These are phyloP conservation scores for Cydia amplana DNA, from an alignment of 1,140 invertebrate genomes.

Conservation along the genomic window DNA sequence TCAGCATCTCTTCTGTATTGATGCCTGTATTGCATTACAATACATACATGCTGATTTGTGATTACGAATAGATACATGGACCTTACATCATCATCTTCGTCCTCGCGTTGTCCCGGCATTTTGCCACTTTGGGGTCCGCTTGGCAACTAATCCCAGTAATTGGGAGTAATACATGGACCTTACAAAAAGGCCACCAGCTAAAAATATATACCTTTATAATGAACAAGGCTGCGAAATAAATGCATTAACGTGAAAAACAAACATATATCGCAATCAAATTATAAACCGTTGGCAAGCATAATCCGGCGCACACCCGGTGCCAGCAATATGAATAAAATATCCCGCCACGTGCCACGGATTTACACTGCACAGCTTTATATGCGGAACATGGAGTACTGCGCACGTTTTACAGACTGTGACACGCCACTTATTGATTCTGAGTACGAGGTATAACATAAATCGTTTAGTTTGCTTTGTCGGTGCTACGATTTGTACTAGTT, in stretches of 20 bases:
- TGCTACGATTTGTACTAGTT: background rate
- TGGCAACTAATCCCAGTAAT: too few species aligned
- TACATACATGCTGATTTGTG: too few species aligned
- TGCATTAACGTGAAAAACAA: slow-evolving; percentile 13
- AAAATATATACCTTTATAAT: background rate
- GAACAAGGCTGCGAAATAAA: background rate
- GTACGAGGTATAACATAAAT: slow-evolving; percentile 18
- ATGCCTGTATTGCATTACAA: too few species aligned
- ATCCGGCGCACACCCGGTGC: slow-evolving; percentile 39
- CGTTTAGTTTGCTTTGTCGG: slow-evolving; percentile 25
- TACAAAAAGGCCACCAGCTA: background rate
- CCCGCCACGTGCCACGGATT: slow-evolving; percentile 40
- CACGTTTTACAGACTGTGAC: slow-evolving; percentile 29
- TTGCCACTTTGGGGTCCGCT: too few species aligned
- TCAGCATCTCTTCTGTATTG: too few species aligned
- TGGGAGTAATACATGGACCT: background rate
- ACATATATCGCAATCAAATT: slow-evolving; percentile 32
- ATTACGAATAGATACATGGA: too few species aligned
- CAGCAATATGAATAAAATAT: slow-evolving; percentile 54
- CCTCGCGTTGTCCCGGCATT: too few species aligned
- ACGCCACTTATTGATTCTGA: slow-evolving; percentile 28
- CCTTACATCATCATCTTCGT: too few species aligned
- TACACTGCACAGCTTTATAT: slow-evolving; percentile 30
- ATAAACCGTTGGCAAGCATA: slow-evolving; percentile 41
- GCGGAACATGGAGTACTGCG: slow-evolving; percentile 18